Conservation (phyloP, 2,888 invertebrate genomes). For the Heliconius erato region DNA sequence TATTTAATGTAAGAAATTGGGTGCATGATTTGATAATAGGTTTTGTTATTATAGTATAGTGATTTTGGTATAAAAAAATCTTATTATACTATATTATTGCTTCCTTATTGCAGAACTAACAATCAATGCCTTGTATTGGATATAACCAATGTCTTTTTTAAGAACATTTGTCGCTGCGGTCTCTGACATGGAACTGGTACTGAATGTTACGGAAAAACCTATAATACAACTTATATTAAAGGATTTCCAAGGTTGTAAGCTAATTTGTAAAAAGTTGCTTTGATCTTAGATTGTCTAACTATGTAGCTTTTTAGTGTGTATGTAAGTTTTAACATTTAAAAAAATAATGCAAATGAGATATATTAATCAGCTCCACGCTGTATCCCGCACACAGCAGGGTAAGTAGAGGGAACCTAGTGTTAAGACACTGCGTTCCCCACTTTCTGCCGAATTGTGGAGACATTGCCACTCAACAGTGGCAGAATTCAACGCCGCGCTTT, state of each 20-base stretch:
- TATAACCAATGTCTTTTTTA: slow-evolving; percentile 36
- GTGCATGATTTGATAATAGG: background rate
- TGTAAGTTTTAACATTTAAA: background rate
- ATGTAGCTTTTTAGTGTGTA: background rate
- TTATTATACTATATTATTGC: slow-evolving; percentile 5
- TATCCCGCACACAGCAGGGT: too few relatives aligned
- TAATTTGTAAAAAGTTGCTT: slow-evolving; percentile 23
- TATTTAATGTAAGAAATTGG: background rate
- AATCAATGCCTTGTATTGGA: slow-evolving; percentile 10
- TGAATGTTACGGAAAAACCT: slow-evolving; percentile 38
- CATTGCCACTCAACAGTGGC: too few relatives aligned
- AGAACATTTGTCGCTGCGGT: slow-evolving; percentile 31
- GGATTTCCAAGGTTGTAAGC: slow-evolving; percentile 25
- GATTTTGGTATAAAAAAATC: background rate
- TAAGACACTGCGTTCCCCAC: too few relatives aligned
- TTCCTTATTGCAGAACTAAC: slow-evolving; percentile 27
- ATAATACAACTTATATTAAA: slow-evolving; percentile 36
- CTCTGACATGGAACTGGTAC: slow-evolving; percentile 45
- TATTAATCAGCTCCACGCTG: too few relatives aligned
- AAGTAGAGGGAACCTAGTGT: too few relatives aligned
- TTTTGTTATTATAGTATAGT: background rate
- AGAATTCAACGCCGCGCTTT: too few relatives aligned
- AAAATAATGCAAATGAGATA: too few relatives aligned
- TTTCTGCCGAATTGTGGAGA: too few relatives aligned
- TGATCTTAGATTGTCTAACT: background rate